Base-by-base conservation (phyloP, 2,113 vertebrate species). In the Stictonetta naevosa region DNA sequence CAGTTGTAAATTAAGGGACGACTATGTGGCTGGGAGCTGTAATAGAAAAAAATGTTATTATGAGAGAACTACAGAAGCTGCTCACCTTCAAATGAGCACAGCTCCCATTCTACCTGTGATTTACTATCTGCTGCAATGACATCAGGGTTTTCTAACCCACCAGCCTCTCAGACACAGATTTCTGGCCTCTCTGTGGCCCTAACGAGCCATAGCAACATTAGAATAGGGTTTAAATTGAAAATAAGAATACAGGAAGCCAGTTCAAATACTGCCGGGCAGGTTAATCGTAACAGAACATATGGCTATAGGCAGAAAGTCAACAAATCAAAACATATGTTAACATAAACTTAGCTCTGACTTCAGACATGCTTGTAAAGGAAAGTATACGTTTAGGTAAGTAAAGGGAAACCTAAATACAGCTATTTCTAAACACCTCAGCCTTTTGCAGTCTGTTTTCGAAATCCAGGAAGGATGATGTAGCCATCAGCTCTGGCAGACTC, bases 261-360 rank as follows among this genome's bases (percentile, higher is more conserved):
- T 63, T 50, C n/a, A 78, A 88, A 83, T 63, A 60, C 16, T 40
- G 38, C 19, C 44, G 34, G 63, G 16, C n/a, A 56, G 38, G 11
- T 79, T 67, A 14, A 3, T 82, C 52, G 16, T 28, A 42, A 40
- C 28, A 67, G 7, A 59, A 19, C 23, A 77, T 40, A 36, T 6
- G 31, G 26, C 34, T 75, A 38, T 14, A 86, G 64, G 77, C 38
- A 64, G 62, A 83, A 68, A 22, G 36, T 31, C 29, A 80, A 75
- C 38, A 95, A 92, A 96, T 93, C 75, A 92, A 89, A 85, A 86
- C 40, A 25, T 38, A 63, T 29, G 46, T 83, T 86, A 69, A 22
- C 20, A 77, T 76, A 60, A 73, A n/a, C 14, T 83, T 74, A 71
- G 46, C 80, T 88, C 17, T 33, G 23, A 14, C 19, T 69, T 79